Base-by-base conservation (phyloP, 1,140 invertebrate genomes). In the Zophobas morio region DNA sequence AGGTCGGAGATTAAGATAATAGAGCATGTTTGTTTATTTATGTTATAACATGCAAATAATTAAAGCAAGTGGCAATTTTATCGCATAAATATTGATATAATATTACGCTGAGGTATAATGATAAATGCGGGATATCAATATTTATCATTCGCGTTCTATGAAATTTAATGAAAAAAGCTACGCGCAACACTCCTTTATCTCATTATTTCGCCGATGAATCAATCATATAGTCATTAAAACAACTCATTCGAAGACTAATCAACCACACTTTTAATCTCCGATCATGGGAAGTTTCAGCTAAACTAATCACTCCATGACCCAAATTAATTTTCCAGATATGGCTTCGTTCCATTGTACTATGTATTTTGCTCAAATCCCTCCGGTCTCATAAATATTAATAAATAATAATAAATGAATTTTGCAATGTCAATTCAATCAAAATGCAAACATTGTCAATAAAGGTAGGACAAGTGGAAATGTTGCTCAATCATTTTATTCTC, bases 21-120 rank as follows among this genome's bases (percentile, higher is more conserved):
- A 42, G 63, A 70, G 37, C 51, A 51, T 70, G 74, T 76, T 70
- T 77, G 42, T 77, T 77, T 77, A 72, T 77, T 72, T 70, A 49
- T 72, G 40, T 46, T 77, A 56, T 72, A 70, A 57, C 63, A 77
- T 53, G 75, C 51, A 77, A 71, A 72, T 70, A 77, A 71, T 71
- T 77, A 77, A 77, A 77, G 70, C 75, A 72, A 77, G 70, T 77
- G 66, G 60, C 75, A 77, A 70, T 42, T 77, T 60, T 56, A 51
- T 57, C 56, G 46, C 70, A 71, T 72, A 71, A 77, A 76, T 66
- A 76, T 70, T 66, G 75, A 71, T 53, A 76, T 40, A 75, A 75
- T 75, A 66, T 75, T 53, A 66, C 60, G 8, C 42, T 66, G 20
- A 20, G 20, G 20, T 66, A 40, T 66, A 66, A 66, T 66, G 60